Conservation (phyloP, 1,140 invertebrate species). For the Berghia stephanieae region DNA sequence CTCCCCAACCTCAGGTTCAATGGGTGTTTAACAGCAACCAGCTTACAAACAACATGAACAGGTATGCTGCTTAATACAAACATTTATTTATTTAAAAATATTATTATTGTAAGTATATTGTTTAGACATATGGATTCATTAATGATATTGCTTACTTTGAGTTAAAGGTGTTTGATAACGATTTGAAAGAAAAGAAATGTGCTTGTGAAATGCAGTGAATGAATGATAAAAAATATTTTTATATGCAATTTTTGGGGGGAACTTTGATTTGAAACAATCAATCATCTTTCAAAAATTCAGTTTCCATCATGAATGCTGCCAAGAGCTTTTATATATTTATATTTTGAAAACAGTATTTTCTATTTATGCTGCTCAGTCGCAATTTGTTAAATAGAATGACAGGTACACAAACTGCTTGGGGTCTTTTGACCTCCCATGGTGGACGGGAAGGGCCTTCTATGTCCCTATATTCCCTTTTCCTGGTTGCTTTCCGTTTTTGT, state of each 20-base stretch:
- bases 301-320: no score
- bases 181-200: not conserved
- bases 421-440: no score
- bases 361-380: no score
- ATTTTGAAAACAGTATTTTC: no score
- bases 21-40: constrained; percentile 67
- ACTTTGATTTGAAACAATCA: no score
- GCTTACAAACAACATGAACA: constrained; percentile 28
- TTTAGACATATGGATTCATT: not conserved
- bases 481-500: no score
- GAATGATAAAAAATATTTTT: not conserved
- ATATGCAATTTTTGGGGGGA: not conserved
- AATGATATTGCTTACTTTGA: not conserved
- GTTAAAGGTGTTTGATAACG: not conserved
- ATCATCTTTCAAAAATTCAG: no score
- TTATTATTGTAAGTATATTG: not conserved
- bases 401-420: no score
- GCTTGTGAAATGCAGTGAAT: not conserved
- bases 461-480: no score
- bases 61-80: constrained; percentile 25
- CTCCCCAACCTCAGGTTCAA: constrained; percentile 60
- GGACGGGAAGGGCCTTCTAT: no score
- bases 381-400: no score
- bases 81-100: not conserved
- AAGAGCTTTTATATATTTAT: no score